Evolutionary conservation across 1,140 invertebrate genomes (phyloP), one percentile per base, ranked within the genome.

Genomic region (Notospermus geniculatus): DNA sequence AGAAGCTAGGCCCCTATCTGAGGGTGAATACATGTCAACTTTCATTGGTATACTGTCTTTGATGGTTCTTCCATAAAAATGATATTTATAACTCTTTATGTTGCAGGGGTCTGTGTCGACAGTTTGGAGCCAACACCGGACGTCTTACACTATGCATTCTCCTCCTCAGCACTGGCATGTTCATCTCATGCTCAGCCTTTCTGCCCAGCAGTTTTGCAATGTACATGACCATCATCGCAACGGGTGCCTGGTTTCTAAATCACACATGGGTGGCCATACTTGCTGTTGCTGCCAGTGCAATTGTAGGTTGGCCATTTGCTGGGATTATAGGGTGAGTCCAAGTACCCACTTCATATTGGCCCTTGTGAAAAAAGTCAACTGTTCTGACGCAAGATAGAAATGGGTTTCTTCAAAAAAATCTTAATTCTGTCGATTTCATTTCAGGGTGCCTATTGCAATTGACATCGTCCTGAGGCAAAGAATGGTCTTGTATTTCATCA

Each of bases 131-230:
- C 53, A 89, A 93, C 67, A 87, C 95, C 64, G 94, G 89, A 15
- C 85, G 93, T 17, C 80, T 97, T 17, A 90, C 89, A 76, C 82
- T 98, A 28, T 86, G 87, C 23, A 89, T 97, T 68, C 86, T 91
- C 27, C 77, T 96, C 17, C 89, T 95, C 62, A 89, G 91, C 65
- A 87, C 93, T 15, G 96, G 95, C 41, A 91, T 95, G 88, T 98
- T 94, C 80, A 90, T 92, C 19, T 88, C 91, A 0, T 88, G 88
- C 63, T 87, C 92, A 11, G 93, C 96, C 0, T 92, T 93, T 82
- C 83, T 99, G 36, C 97, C 97, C 0, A 96, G 93, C 1, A 89
- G 90, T 5, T 99, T 98, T 85, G 92, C 93, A 52, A 92, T 95
- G 88, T 90, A 89, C 69, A 85, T 89, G 72, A 89, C 88, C 28